Percentiles rank a stretch among this genome's conserved stretches.
Evolutionary conservation across 1,140 invertebrate genomes (phyloP).

Genomic region (Ditylenchus dipsaci): DNA sequence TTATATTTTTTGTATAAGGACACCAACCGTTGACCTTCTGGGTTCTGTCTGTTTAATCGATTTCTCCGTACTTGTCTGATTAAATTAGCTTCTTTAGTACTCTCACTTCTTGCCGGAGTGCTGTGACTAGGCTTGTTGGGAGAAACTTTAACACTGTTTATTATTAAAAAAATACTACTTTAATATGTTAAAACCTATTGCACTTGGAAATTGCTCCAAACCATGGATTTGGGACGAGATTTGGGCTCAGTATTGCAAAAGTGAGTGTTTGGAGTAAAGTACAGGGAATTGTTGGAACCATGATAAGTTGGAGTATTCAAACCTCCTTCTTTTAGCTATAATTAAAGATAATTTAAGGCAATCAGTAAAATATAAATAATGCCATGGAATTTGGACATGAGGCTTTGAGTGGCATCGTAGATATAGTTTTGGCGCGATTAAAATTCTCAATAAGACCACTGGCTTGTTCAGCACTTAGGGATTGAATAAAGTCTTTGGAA

Average conservation of each 20-base stretch:
- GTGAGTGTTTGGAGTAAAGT: neutral
- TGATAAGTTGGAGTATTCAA: neutral
- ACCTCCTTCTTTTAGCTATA: neutral
- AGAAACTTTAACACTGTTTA: no score
- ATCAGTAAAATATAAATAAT: no score
- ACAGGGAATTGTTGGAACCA: neutral
- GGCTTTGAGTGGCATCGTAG: no score
- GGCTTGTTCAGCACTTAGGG: neutral
- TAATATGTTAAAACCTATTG: neutral
- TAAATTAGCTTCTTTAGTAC: neutral
- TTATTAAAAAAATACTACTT: no score
- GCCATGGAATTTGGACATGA: no score
- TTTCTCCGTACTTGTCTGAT: neutral
- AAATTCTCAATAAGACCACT: neutral
- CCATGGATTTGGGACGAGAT: neutral
- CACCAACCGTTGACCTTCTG: neutral
- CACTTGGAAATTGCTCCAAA: neutral
- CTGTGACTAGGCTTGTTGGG: neutral
- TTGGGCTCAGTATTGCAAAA: neutral
- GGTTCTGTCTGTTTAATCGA: neutral
- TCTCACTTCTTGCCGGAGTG: neutral
- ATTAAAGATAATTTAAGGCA: no score
- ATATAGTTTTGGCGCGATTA: neutral
- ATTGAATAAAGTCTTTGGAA: constrained; percentile 1
- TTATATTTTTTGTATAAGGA: no score